These are phyloP conservation scores for Thecocarcelia acutangulata DNA, from an alignment of 2,888 invertebrate genomes.

Conservation along the genomic window DNA sequence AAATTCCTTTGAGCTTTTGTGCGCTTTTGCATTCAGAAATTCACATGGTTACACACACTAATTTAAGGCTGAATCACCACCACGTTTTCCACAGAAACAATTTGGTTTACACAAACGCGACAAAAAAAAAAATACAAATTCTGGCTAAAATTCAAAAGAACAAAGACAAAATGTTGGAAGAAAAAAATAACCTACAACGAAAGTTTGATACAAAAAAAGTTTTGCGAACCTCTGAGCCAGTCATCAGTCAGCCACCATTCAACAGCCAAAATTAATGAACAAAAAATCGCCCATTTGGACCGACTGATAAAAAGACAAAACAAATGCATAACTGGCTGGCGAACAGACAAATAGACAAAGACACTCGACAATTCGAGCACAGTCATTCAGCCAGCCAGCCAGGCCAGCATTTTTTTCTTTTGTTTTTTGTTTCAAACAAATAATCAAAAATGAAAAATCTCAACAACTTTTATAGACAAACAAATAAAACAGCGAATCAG, in stretches of 20 bases:
- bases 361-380: constrained; percentile 16
- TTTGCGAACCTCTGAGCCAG: constrained; percentile 37
- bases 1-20: constrained; percentile 62
- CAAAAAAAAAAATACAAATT: constrained; percentile 23
- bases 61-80: constrained; percentile 62
- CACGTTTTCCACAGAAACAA: constrained; percentile 53
- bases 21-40: constrained; percentile 11
- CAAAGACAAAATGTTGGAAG: background rate
- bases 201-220: constrained; percentile 21
- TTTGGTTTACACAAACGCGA: constrained; percentile 37
- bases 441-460: constrained; percentile 60
- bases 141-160: constrained; percentile 45
- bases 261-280: constrained; percentile 44
- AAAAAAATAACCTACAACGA: constrained; percentile 39
- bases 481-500: constrained; percentile 43
- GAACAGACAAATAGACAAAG: constrained; percentile 13
- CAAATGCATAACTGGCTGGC: constrained; percentile 12
- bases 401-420: constrained; percentile 19
- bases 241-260: constrained; percentile 46
- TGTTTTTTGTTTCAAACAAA: constrained; percentile 14
- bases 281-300: constrained; percentile 27
- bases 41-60: constrained; percentile 2
- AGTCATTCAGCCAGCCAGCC: background rate
- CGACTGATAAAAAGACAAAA: constrained; percentile 34
- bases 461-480: constrained; percentile 47